Conservation (phyloP, 2,888 invertebrate species). For the Scrobipalpa atriplicella region DNA sequence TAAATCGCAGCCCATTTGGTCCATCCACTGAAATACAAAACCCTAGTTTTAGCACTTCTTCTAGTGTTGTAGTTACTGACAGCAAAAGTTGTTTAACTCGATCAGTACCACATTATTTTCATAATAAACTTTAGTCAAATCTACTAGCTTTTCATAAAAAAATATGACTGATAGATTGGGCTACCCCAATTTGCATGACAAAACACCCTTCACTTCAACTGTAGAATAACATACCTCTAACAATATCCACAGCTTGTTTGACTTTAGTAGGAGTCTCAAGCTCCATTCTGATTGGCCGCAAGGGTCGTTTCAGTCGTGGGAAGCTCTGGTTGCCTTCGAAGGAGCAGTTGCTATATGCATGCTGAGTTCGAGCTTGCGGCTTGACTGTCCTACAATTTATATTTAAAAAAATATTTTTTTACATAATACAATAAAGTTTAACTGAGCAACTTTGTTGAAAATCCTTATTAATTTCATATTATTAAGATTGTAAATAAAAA, state of each 20-base stretch:
- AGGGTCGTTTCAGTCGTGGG: conserved; percentile 70
- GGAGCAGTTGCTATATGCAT: conserved; percentile 68
- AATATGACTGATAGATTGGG: no score
- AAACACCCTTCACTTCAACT: not conserved
- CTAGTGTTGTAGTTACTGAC: no score
- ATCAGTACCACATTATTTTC: no score
- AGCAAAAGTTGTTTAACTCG: no score
- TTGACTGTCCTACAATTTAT: conserved; percentile 62
- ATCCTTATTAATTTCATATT: no score
- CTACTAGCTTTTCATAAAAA: no score
- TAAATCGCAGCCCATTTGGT: conserved; percentile 80
- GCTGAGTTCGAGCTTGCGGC: conserved; percentile 46
- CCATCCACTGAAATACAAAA: conserved; percentile 68
- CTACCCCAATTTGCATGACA: no score
- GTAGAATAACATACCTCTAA: conserved; percentile 67
- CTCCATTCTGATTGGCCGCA: conserved; percentile 69
- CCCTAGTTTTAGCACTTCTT: no score
- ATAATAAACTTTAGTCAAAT: no score
- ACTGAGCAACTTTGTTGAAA: no score
- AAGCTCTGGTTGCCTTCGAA: conserved; percentile 86
- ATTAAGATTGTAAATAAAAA: conserved; percentile 23
- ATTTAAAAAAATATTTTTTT: conserved; percentile 10
- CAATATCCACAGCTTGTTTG: conserved; percentile 73
- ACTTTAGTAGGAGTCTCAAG: conserved; percentile 69
- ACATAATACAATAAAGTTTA: no score